Evolutionary conservation across 2,888 invertebrate genomes (phyloP), one percentile per base, ranked within the genome.

Genomic region (Sarcophaga caerulescens): DNA sequence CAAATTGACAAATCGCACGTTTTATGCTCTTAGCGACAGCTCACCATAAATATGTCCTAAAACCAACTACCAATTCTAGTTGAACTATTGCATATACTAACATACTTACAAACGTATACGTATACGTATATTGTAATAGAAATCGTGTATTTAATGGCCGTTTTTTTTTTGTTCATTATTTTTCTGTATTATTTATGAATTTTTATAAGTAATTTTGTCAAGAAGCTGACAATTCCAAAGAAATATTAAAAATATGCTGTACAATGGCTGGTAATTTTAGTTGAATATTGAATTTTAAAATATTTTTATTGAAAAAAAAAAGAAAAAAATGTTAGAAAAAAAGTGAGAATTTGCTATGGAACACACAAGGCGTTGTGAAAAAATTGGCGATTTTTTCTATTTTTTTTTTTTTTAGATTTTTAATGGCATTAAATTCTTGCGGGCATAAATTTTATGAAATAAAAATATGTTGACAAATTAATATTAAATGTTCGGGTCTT

Each of bases 1-100:
- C 86, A 86, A 86, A 84, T 84, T 86, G 86, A 86, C 86, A 86
- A 86, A 84, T 86, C 83, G 86, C 86, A 86, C 86, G 86, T 86
- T 86, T 84, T 69, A 57, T 81, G 86, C 86, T 86, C 80, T 86
- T 75, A 86, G 86, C 86, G 86, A 86, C 86, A 86, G 77, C 83
- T 81, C 74, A 82, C 69, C 78, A 78, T 79, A 79, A 75, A 82
- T 69, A 71, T 81, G 85, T 85, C 86, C 80, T 74, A 66, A 52
- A 82, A 59, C 59, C 25, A 66, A 71, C 82, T 77, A 77, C 82
- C 76, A 76, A 60, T 59, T 76, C 81, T 78, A 69, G 69, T 85
- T 77, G 21, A 80, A 63, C 5, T 21, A 35, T 59, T 66, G 35
- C 21, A 65, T 17, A n/a, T 23, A 25, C 23, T 69, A 66, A 35